Base-by-base conservation (phyloP, 2,113 vertebrate species). In the Nanorana parkeri region DNA sequence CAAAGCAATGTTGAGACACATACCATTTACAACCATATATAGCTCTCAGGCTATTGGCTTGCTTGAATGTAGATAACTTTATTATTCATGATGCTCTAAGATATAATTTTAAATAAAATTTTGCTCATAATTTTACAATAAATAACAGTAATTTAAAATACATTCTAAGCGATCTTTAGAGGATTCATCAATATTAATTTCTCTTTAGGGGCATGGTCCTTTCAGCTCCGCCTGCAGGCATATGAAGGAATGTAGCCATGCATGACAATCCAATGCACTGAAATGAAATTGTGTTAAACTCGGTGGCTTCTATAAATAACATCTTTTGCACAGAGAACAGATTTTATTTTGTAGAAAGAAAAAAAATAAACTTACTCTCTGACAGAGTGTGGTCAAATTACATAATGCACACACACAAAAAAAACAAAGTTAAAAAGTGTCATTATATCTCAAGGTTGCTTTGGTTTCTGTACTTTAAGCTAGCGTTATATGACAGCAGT, bases 281-380 rank as follows among this genome's bases (percentile, higher is more conserved):
- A 86, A 87, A 86, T 67, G 2, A 86, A 86, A 23, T 81, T 85
- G 67, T 17, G 72, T 11, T 29, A 85, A 4, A 81, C 69, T 86
- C 5, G 66, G 67, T 81, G 83, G 21, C 13, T 81, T 36, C 26
- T 82, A 84, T 61, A 61, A 77, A 54, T 2, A n/a, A 0, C 79
- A 0, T 72, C 55, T 86, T 85, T 63, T 15, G 73, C 32, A 41
- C 17, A 79, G n/a, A 41, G 29, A 79, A 67, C 77, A 69, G 29
- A 79, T 68, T 79, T 69, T 60, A 79, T 36, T 78, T 60, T 79
- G 77, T 60, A 68, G 28, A 60, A 64, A 66, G 36, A 68, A 29
- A 68, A 47, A 54, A 58, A 68, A 58, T 56, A 29, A 56, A 17
- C 54, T n/a, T 26, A 56, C 17, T 68, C 77, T 56, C 55, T 58